Evolutionary conservation across 2,888 invertebrate species (phyloP), one percentile per base, ranked within the genome.

Genomic region (Altica lythri): DNA sequence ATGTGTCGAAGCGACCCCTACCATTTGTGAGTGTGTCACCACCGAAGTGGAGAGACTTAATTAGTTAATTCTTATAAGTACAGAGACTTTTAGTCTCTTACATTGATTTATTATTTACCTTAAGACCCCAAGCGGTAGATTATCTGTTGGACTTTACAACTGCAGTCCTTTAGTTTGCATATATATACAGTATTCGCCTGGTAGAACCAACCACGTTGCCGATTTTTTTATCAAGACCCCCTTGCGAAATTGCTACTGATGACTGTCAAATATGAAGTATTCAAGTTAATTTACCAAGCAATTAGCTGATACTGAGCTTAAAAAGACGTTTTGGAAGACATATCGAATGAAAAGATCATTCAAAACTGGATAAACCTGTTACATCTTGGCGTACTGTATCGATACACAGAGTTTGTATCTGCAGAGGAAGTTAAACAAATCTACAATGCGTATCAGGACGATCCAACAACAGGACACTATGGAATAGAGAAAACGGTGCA

Each of bases 111-210:
- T n/a, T n/a, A n/a, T n/a, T 10, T 17, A 2, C 38, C 19, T 57
- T 12, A 47, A 48, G 32, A 43, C 57, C 10, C 54, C 59, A 2
- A 57, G 37, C 2, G 57, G 51, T 13, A 34, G 46, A 19, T 14
- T 52, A 27, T 34, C 46, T 46, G 47, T 29, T 55, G 55, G 52
- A 47, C 52, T 12, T 19, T 52, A 2, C 46, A 30, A 47, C 22
- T 55, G 2, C 55, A 55, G 30, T 16, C 18, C 10, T 50, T 45
- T 29, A 32, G 42, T 25, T 13, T 53, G n/a, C 16, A 49, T n/a
- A 51, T n/a, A n/a, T n/a, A n/a, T 78, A 72, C 72, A 71, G 18
- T 58, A 78, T 52, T 62, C 68, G 5, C 71, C 69, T 1, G 76
- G 77, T 8, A 55, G 38, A 0, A 57, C 57, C n/a, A 60, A 62